phyloP scores from a whole-genome alignment of 2,797 vertebrate genomes.

The Malacoraja senta region DNA sequence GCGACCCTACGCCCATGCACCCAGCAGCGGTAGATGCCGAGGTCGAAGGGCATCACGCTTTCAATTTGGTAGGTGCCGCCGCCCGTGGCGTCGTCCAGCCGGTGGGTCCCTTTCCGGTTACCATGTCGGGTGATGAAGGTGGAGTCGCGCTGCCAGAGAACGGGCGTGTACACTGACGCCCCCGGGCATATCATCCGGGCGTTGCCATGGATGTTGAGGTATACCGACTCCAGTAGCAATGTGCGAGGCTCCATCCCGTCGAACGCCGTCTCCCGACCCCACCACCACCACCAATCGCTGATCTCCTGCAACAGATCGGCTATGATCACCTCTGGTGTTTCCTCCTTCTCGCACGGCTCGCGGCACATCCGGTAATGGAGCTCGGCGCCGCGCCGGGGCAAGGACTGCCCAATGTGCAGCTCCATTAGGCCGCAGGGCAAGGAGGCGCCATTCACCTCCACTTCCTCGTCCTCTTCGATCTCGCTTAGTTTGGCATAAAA shows the following conservation, averaged over 20 bases:
- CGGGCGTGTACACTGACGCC: neutral
- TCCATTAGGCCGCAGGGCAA: neutral
- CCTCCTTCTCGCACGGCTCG: neutral
- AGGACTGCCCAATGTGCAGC: neutral
- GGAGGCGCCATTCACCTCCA: too few species aligned
- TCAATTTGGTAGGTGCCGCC: neutral
- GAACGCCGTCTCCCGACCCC: neutral
- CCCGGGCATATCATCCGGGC: neutral
- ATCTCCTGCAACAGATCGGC: too few species aligned
- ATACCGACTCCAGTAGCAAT: neutral
- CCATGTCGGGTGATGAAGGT: neutral
- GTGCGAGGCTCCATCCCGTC: neutral
- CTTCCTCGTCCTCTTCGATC: too few species aligned
- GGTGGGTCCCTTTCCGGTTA: neutral
- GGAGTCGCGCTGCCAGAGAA: neutral
- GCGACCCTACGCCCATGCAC: neutral
- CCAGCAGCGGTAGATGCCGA: constrained; percentile 14
- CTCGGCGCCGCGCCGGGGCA: constrained; percentile 5
- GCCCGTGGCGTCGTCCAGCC: neutral
- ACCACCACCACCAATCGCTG: too few species aligned
- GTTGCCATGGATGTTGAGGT: neutral
- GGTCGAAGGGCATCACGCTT: neutral
- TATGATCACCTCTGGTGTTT: too few species aligned
- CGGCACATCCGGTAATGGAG: neutral
- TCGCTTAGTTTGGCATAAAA: neutral